Percentiles rank a stretch among this genome's conserved stretches.
Conservation (phyloP, 2,113 vertebrate species). For the Labrus mixtus region DNA sequence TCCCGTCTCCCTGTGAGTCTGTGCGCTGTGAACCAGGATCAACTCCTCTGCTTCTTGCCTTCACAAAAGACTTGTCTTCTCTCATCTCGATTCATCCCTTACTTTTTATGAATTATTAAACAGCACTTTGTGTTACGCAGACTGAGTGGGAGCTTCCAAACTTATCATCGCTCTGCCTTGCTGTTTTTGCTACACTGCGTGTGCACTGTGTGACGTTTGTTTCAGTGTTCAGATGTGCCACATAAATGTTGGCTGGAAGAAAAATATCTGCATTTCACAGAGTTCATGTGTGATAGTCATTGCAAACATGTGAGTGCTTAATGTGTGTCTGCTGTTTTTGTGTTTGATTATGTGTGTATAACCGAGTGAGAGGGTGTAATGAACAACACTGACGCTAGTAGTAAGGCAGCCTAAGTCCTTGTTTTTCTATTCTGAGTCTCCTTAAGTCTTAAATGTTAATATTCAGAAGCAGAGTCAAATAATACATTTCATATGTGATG, state of each 20-base stretch:
- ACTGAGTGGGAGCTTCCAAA: conserved; percentile 65
- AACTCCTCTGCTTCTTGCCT: conserved; percentile 67
- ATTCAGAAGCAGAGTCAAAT: no score
- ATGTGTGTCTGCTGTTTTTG: no score
- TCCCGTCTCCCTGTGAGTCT: conserved; percentile 46
- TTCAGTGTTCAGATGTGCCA: neutral
- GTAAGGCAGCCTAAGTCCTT: no score
- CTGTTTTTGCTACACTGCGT: conserved; percentile 53
- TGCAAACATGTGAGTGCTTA: no score
- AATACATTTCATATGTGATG: no score
- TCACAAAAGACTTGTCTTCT: conserved; percentile 72
- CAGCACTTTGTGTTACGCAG: conserved; percentile 70
- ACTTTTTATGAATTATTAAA: conserved; percentile 81
- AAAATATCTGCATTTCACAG: neutral
- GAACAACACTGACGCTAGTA: no score
- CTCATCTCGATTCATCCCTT: conserved; percentile 67
- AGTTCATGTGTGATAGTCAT: neutral
- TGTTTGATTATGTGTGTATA: no score
- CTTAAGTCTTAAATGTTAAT: no score
- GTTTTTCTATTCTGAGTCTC: no score
- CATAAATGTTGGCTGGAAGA: neutral
- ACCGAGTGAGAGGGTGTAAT: no score
- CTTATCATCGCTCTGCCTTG: conserved; percentile 51
- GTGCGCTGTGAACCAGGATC: conserved; percentile 61
- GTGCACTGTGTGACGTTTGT: conserved; percentile 8